phyloP scores from a whole-genome alignment of 2,888 invertebrate species.

The Drosophila prolongata region DNA sequence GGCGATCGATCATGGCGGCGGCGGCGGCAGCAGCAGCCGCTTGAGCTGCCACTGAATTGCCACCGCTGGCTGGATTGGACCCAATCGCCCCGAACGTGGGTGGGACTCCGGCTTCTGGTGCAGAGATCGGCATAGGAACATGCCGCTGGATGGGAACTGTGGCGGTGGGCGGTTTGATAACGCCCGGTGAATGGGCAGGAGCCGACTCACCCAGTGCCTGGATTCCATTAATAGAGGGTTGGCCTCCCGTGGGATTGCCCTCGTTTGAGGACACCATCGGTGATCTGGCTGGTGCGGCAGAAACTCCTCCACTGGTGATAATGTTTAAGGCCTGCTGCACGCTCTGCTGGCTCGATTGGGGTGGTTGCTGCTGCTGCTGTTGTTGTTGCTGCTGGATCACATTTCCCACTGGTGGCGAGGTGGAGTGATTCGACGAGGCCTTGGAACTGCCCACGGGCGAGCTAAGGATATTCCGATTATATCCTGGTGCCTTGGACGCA shows the following conservation, averaged over 20 bases:
- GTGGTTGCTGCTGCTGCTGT: slow-evolving; percentile 17
- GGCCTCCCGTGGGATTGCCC: slow-evolving; percentile 46
- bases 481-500: slow-evolving; percentile 95
- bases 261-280: slow-evolving; percentile 70
- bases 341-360: slow-evolving; percentile 37
- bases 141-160: slow-evolving; percentile 82
- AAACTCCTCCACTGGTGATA: slow-evolving; percentile 54
- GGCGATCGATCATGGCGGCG: slow-evolving; percentile 65
- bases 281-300: slow-evolving; percentile 64
- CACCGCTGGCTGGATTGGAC: slow-evolving; percentile 62
- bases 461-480: slow-evolving; percentile 90
- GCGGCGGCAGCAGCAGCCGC: slow-evolving; percentile 46
- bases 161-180: slow-evolving; percentile 77
- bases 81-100: slow-evolving; percentile 81
- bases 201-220: slow-evolving; percentile 32
- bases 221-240: slow-evolving; percentile 48
- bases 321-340: slow-evolving; percentile 71
- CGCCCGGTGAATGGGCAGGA: slow-evolving; percentile 70
- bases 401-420: slow-evolving; percentile 85
- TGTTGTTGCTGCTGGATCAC: slow-evolving; percentile 54
- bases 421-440: slow-evolving; percentile 86
- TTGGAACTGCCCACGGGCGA: slow-evolving; percentile 90
- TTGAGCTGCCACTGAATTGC: slow-evolving; percentile 31
- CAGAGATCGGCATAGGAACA: slow-evolving; percentile 69
- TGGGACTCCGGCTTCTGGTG: slow-evolving; percentile 31